phyloP scores from a whole-genome alignment of 2,113 vertebrate species.

The Nipponia nippon region DNA sequence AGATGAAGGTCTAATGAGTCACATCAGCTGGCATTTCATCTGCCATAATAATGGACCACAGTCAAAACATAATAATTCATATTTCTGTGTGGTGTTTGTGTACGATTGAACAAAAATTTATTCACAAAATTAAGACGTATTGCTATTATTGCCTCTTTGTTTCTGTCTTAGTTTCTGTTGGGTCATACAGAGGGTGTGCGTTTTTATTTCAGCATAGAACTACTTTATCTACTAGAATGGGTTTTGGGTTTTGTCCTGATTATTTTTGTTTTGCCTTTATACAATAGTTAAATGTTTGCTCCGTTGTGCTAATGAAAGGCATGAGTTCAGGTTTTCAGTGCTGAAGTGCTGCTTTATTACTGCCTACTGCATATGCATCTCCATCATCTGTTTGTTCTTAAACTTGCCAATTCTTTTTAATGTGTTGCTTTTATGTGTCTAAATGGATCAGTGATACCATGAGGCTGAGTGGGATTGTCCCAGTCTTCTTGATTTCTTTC shows the following conservation, averaged over 20 bases:
- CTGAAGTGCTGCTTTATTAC: not conserved
- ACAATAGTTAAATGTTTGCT: not conserved
- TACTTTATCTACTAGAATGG: not conserved
- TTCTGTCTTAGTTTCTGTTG: not conserved
- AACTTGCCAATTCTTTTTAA: not conserved
- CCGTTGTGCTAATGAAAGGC: not conserved
- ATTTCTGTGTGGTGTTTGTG: not conserved
- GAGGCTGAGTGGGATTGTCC: not conserved
- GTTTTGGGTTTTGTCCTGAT: rapidly evolving
- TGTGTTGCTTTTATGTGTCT: not conserved
- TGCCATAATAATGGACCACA: not conserved
- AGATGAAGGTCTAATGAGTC: not conserved
- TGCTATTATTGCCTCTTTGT: not conserved
- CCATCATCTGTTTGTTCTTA: not conserved
- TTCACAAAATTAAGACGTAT: not conserved
- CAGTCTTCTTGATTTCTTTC: not conserved
- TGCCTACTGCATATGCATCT: not conserved
- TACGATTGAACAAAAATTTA: not conserved
- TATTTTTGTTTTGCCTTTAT: not conserved
- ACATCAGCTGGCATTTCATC: not conserved
- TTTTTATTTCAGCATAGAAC: not conserved
- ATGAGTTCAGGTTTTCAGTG: not conserved
- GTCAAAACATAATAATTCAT: not conserved
- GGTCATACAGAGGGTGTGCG: not conserved
- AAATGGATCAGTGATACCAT: not conserved